A percentile compares a stretch with the other conserved stretches of the same genome.
phyloP scores from a whole-genome alignment of 2,888 invertebrate species.

The Machimus rusticus region DNA sequence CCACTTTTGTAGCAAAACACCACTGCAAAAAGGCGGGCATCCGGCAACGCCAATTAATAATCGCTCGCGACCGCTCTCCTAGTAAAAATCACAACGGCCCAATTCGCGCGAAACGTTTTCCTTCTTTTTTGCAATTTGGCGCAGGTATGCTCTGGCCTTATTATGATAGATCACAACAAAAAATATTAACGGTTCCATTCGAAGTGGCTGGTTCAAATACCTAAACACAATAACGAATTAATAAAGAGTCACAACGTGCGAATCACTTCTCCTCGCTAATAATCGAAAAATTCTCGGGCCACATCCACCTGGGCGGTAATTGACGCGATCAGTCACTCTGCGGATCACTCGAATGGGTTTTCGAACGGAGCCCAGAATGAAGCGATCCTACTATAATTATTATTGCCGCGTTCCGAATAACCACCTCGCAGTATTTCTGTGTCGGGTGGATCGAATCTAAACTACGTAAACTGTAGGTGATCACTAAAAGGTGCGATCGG shows the following conservation, averaged over 20 bases:
- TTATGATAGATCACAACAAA: not conserved
- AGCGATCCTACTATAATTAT: slow-evolving; percentile 11
- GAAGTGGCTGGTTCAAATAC: not conserved
- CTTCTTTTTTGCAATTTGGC: not conserved
- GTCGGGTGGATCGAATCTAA: not conserved
- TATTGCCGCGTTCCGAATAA: not conserved
- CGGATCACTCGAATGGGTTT: not conserved
- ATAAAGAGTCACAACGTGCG: not conserved
- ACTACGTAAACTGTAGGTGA: not conserved
- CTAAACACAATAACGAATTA: not conserved
- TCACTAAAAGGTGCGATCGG: not conserved
- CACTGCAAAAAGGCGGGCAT: not conserved
- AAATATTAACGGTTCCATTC: slow-evolving; percentile 24
- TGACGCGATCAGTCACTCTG: not conserved
- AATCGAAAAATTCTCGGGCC: not conserved
- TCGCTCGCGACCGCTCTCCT: not conserved
- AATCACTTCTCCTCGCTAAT: not conserved
- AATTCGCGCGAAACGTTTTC: not conserved
- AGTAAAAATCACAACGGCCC: not conserved
- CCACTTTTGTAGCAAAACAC: not conserved
- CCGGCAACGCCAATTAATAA: not conserved
- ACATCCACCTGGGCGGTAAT: not conserved
- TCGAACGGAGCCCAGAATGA: slow-evolving; percentile 10
- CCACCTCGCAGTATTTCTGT: not conserved
- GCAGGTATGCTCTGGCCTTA: not conserved